phyloP scores from a whole-genome alignment of 2,113 vertebrate species.

The Eleginops maclovinus region DNA sequence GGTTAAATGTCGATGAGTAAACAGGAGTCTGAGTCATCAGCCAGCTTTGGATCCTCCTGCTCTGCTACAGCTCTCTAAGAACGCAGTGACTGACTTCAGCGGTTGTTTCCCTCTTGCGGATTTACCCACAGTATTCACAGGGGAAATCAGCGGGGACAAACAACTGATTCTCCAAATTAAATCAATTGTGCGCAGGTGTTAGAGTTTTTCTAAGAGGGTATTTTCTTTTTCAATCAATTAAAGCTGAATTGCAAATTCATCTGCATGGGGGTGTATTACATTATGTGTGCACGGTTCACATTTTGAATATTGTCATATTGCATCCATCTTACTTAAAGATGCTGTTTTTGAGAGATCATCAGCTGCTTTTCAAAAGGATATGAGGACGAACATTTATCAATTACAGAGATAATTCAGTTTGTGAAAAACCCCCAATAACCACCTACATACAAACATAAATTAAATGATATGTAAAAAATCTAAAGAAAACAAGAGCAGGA shows the following conservation, averaged over 20 bases:
- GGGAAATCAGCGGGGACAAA: constrained; percentile 72
- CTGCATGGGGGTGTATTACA: not conserved
- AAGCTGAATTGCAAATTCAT: constrained; percentile 47
- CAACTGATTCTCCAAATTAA: constrained; percentile 63
- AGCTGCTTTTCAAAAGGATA: constrained; percentile 10
- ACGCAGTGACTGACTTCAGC: constrained; percentile 42
- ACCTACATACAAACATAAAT: not conserved
- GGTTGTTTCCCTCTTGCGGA: constrained; percentile 55
- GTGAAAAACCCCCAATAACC: not conserved
- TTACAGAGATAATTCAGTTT: not conserved
- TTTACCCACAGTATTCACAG: constrained; percentile 59
- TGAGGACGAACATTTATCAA: not conserved
- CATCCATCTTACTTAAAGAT: constrained; percentile 8
- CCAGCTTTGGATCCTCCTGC: constrained; percentile 54
- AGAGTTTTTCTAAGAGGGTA: constrained; percentile 1
- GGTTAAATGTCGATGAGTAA: constrained; percentile 71
- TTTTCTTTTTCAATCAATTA: constrained; percentile 62
- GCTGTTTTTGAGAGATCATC: not conserved
- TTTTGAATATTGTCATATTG: constrained; percentile 16
- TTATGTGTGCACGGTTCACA: not conserved
- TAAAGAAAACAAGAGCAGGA: not conserved
- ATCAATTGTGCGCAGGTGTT: constrained; percentile 61
- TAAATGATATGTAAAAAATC: not conserved
- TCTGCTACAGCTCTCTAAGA: constrained; percentile 45
- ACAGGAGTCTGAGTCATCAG: constrained; percentile 70